Conservation (phyloP, 2,888 invertebrate genomes). For the Plebejus melissa region DNA sequence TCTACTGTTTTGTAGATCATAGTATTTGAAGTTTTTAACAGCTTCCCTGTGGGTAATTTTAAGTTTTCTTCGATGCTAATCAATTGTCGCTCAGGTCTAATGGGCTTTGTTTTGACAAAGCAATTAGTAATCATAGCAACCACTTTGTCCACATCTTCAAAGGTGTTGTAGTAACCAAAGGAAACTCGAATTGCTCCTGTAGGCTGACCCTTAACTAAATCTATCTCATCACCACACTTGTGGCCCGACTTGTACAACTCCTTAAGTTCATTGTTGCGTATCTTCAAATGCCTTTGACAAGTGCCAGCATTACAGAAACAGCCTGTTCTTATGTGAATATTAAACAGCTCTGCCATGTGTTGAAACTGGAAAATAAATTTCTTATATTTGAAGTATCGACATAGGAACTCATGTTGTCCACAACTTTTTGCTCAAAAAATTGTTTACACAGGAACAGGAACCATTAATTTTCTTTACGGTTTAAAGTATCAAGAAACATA, state of each 20-base stretch:
- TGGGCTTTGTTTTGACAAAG: constrained; percentile 77
- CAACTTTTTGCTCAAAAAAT: too few relatives aligned
- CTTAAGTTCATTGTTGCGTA: constrained; percentile 84
- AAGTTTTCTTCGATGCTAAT: constrained; percentile 36
- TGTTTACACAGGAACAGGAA: too few relatives aligned
- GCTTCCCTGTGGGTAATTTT: constrained; percentile 23
- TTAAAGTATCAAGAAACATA: too few relatives aligned
- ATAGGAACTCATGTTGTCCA: not conserved
- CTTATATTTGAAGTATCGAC: not conserved
- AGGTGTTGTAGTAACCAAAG: constrained; percentile 93
- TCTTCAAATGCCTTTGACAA: constrained; percentile 88
- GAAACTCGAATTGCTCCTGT: constrained; percentile 96
- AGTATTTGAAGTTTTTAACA: constrained; percentile 21
- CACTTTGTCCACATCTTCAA: constrained; percentile 84
- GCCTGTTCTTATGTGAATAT: constrained; percentile 93
- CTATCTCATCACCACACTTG: constrained; percentile 93
- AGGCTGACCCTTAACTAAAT: constrained; percentile 90
- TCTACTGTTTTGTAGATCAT: constrained; percentile 29
- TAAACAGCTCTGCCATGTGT: constrained; percentile 91
- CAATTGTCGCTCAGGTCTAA: constrained; percentile 52
- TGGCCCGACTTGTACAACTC: constrained; percentile 92
- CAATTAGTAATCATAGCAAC: constrained; percentile 86
- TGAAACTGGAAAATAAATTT: constrained; percentile 82
- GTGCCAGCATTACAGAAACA: constrained; percentile 98
- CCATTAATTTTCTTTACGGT: too few relatives aligned